Base-by-base conservation (phyloP, 2,888 invertebrate genomes). In the Harpalus rufipes region DNA sequence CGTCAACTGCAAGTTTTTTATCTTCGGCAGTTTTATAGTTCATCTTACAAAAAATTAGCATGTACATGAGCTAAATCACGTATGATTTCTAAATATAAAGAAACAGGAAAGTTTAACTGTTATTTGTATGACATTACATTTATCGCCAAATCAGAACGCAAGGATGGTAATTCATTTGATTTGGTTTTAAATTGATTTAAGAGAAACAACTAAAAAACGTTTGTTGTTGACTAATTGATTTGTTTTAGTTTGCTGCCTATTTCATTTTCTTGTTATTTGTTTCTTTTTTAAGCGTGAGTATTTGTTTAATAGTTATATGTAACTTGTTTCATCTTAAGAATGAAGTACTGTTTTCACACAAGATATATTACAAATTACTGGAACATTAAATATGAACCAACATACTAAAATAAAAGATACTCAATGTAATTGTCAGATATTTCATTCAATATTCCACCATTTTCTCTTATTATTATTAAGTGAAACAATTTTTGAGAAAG, bases 21-120 rank as follows among this genome's bases (percentile, higher is more conserved):
- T 63, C 39, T n/a, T 68, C 68, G 68, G 25, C 68, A n/a, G 12
- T 68, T 68, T 68, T 68, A 68, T 68, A 68, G 32, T 68, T 68
- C 21, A 25, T 68, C 14, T 68, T 25, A 39, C 68, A 68, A 68
- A 68, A 68, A 68, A 12, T 39, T 68, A 14, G 39, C 68, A 68
- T 68, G 12, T 68, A 68, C 68, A 68, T 68, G 32, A n/a, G 68
- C 32, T 6, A n/a, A n/a, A 68, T 32, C 68, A 25, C 68, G 68
- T 68, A 68, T 39, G 25, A 68, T 14, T 68, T 68, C 68, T 68
- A 68, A 68, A 68, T 68, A 68, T 68, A 68, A 63, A 18, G 63
- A 63, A 63, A 68, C 59, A 68, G 39, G 39, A 68, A 68, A 25
- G n/a, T 68, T 32, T 68, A 32, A 68, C 14, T 68, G 10, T 32